Evolutionary conservation across 2,113 vertebrate genomes (phyloP).

Genomic region (Furnarius figulus): DNA sequence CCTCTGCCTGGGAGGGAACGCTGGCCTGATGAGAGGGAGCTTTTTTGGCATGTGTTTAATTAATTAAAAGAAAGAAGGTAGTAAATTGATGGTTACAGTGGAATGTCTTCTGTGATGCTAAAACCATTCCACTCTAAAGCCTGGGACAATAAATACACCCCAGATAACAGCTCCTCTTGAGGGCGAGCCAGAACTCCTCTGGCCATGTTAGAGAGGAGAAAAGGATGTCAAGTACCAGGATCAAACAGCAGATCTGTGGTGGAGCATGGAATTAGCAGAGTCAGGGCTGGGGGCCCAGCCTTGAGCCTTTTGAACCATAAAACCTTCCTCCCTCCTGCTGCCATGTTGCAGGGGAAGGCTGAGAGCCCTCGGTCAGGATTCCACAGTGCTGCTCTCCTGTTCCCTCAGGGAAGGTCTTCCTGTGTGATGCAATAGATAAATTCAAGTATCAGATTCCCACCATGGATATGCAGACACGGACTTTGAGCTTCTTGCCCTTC

Average conservation of each 20-base stretch:
- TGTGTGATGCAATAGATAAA: background rate
- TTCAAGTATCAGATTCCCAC: background rate
- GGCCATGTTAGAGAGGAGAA: background rate
- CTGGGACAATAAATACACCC: background rate
- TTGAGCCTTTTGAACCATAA: background rate
- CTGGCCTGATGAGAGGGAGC: background rate
- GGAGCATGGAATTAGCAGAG: background rate
- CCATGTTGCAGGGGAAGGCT: background rate
- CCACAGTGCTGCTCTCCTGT: background rate
- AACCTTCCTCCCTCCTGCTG: background rate
- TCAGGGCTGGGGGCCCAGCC: background rate
- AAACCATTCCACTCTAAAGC: background rate
- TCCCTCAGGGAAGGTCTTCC: background rate
- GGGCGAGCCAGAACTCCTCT: background rate
- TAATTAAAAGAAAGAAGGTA: background rate
- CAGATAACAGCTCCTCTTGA: background rate
- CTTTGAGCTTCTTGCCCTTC: background rate
- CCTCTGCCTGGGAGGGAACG: background rate
- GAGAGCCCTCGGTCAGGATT: rapidly evolving
- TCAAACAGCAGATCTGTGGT: background rate
- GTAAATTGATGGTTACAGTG: background rate
- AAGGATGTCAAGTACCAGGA: constrained; percentile 1
- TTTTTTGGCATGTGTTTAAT: background rate
- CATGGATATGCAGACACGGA: rapidly evolving
- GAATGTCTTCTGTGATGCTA: background rate